Evolutionary conservation across 2,797 vertebrate species (phyloP).

Genomic region (Orientallactaga sibirica): DNA sequence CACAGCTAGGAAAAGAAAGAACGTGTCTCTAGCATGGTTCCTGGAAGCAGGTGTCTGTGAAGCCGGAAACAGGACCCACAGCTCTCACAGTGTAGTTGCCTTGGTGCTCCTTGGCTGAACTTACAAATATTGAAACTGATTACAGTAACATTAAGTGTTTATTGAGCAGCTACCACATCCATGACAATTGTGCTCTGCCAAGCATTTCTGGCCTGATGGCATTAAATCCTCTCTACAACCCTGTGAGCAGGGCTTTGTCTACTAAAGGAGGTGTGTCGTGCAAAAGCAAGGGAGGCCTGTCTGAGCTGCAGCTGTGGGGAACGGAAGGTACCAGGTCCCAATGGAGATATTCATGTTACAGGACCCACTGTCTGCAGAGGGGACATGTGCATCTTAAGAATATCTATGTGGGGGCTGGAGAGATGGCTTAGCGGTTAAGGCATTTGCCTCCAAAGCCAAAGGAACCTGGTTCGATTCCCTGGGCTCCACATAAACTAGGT

Average conservation of each 20-base stretch:
- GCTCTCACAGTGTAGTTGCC: rapidly evolving
- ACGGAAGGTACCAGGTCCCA: rapidly evolving
- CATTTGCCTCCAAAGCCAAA: no score
- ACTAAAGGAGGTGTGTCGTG: rapidly evolving
- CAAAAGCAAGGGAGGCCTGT: not conserved
- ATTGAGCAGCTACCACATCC: rapidly evolving
- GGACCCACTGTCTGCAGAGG: not conserved
- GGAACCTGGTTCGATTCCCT: no score
- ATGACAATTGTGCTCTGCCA: rapidly evolving
- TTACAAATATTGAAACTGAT: not conserved
- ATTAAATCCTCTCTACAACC: not conserved
- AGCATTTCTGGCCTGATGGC: not conserved
- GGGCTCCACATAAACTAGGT: no score
- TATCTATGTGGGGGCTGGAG: not conserved
- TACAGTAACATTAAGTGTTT: not conserved
- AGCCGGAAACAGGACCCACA: not conserved
- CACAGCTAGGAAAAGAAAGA: not conserved
- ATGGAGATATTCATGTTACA: rapidly evolving
- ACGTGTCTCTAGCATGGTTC: not conserved
- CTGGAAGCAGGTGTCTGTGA: not conserved
- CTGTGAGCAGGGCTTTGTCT: no score
- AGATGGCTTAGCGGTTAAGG: no score
- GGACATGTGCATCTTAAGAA: not conserved
- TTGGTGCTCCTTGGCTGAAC: not conserved
- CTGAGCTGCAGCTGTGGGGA: not conserved